A percentile compares a stretch with the other conserved stretches of the same genome.
phyloP scores from a whole-genome alignment of 2,888 invertebrate genomes.

The Xylota sylvarum region DNA sequence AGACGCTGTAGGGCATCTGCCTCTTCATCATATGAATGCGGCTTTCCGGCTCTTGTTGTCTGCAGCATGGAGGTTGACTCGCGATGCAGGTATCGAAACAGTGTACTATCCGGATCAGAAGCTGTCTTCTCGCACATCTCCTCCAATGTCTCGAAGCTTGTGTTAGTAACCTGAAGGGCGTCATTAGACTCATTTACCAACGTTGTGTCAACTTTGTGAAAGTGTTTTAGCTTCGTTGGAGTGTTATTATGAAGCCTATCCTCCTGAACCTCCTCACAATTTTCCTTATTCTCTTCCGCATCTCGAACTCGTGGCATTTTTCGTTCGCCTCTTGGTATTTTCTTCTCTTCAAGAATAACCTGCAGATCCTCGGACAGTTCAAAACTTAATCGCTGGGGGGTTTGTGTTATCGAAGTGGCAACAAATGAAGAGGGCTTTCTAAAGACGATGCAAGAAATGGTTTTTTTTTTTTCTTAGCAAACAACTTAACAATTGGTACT shows the following conservation, averaged over 20 bases:
- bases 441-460: not conserved
- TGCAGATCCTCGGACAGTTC: slow-evolving; percentile 80
- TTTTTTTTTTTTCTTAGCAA: slow-evolving; percentile 6
- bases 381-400: slow-evolving; percentile 79
- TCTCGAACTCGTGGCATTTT: slow-evolving; percentile 63
- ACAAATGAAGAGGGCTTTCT: slow-evolving; percentile 62
- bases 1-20: slow-evolving; percentile 80
- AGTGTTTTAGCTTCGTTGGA: slow-evolving; percentile 20
- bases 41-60: not conserved
- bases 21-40: slow-evolving; percentile 78
- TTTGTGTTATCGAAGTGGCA: slow-evolving; percentile 40
- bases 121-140: slow-evolving; percentile 83
- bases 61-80: slow-evolving; percentile 6
- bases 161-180: slow-evolving; percentile 65
- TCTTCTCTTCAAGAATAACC: slow-evolving; percentile 77
- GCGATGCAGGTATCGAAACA: slow-evolving; percentile 81
- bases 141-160: slow-evolving; percentile 82
- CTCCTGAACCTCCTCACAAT: slow-evolving; percentile 6
- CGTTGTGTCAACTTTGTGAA: slow-evolving; percentile 16
- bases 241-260: slow-evolving; percentile 28
- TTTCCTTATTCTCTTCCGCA: slow-evolving; percentile 55
- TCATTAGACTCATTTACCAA: slow-evolving; percentile 39
- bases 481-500: not conserved
- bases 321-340: slow-evolving; percentile 25
- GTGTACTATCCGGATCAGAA: slow-evolving; percentile 83